Evolutionary conservation across 2,888 invertebrate species (phyloP).

Genomic region (Rhingia rostrata): DNA sequence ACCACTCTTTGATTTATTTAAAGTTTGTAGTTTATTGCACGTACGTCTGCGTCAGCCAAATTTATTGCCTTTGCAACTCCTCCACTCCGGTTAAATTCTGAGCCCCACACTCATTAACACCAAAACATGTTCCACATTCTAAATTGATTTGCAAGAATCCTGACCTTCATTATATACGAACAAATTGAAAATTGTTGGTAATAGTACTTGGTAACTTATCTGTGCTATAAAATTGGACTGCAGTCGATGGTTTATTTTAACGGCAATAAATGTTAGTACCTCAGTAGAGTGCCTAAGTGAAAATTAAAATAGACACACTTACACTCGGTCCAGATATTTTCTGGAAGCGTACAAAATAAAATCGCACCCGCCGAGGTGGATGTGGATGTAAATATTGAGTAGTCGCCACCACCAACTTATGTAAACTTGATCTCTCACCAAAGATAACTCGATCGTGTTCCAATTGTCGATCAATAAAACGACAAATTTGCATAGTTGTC

Average conservation of each 20-base stretch:
- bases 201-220: too few relatives aligned
- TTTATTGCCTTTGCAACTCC: not conserved
- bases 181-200: too few relatives aligned
- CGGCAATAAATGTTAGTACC: not conserved
- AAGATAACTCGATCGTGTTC: conserved; percentile 31
- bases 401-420: conserved; percentile 15
- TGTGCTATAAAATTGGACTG: not conserved
- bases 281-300: not conserved
- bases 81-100: not conserved
- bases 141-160: not conserved
- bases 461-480: conserved; percentile 27
- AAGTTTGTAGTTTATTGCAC: not conserved
- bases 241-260: not conserved
- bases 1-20: conserved; percentile 5
- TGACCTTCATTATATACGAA: too few relatives aligned
- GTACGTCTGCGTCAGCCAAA: not conserved
- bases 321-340: too few relatives aligned
- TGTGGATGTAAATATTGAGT: not conserved
- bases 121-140: conserved; percentile 1
- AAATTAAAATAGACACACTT: not conserved
- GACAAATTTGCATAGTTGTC: conserved; percentile 48
- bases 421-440: conserved; percentile 39
- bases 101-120: conserved; percentile 1
- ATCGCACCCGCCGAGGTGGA: conserved; percentile 13
- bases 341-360: conserved; percentile 24